These are phyloP conservation scores for Mimas tiliae DNA, from an alignment of 2,888 invertebrate genomes.

Conservation along the genomic window DNA sequence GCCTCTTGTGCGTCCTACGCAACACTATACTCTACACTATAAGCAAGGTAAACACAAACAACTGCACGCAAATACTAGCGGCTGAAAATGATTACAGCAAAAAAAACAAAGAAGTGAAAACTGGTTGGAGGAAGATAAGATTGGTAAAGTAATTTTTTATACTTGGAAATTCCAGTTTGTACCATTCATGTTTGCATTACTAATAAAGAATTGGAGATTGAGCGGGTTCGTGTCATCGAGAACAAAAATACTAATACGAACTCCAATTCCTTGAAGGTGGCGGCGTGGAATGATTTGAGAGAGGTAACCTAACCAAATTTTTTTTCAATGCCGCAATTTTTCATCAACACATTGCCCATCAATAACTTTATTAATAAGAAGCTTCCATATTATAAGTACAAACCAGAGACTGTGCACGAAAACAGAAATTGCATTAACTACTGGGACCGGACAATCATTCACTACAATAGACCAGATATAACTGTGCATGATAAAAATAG, in stretches of 20 bases:
- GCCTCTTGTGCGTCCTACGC: too few relatives aligned
- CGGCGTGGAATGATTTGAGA: not conserved
- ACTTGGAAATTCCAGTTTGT: not conserved
- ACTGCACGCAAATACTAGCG: too few relatives aligned
- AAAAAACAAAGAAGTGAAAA: constrained; percentile 8
- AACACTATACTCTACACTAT: too few relatives aligned
- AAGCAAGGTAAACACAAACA: too few relatives aligned
- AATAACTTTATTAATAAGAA: too few relatives aligned
- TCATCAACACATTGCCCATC: not conserved
- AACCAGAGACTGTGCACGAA: too few relatives aligned
- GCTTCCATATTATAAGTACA: too few relatives aligned
- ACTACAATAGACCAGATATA: too few relatives aligned
- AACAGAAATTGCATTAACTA: too few relatives aligned
- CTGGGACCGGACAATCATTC: too few relatives aligned
- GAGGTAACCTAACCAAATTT: not conserved
- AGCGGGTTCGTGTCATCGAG: not conserved
- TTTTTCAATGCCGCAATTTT: not conserved
- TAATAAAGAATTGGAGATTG: not conserved
- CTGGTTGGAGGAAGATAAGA: constrained; percentile 4
- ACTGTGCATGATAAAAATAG: too few relatives aligned
- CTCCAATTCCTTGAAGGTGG: not conserved
- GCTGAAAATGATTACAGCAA: too few relatives aligned
- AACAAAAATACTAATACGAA: constrained; percentile 4
- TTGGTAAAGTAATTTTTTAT: not conserved
- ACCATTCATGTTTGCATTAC: not conserved